phyloP scores from a whole-genome alignment of 30 jellyfish, hydroid and myxozoan species.

The Hydra vulgaris region DNA sequence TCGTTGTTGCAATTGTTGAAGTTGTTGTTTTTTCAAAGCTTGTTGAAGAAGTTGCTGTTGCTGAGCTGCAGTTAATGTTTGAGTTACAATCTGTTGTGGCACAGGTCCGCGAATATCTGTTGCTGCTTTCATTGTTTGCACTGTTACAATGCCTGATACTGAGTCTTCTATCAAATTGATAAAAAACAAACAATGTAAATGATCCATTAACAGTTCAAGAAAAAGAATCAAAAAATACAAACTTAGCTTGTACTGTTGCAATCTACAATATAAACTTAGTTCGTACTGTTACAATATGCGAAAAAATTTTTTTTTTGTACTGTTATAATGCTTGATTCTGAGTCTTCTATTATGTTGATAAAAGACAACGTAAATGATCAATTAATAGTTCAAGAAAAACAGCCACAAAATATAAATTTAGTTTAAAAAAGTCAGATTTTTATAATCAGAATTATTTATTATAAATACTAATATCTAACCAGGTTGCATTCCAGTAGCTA shows the following conservation, averaged over 20 bases:
- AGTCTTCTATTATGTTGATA: neutral
- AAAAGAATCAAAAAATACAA: too few species aligned
- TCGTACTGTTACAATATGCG: too few species aligned
- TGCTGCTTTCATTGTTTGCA: slow-evolving; percentile 77
- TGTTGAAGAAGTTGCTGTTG: slow-evolving; percentile 80
- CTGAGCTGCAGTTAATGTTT: slow-evolving; percentile 66
- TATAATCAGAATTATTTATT: neutral
- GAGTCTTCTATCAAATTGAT: neutral
- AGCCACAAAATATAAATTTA: neutral
- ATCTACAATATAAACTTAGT: too few species aligned
- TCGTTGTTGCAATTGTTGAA: slow-evolving; percentile 60
- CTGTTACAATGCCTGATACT: slow-evolving; percentile 48
- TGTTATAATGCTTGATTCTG: too few species aligned
- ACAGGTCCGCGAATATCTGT: slow-evolving; percentile 68
- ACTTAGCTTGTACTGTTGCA: too few species aligned
- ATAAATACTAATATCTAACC: neutral
- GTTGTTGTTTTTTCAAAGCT: slow-evolving; percentile 64
- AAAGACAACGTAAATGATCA: too few species aligned
- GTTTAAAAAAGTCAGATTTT: too few species aligned
- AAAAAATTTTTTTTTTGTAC: too few species aligned
- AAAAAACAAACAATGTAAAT: neutral
- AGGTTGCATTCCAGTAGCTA: neutral
- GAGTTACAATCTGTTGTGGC: slow-evolving; percentile 68
- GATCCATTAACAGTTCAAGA: too few species aligned
- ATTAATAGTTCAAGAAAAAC: too few species aligned